These are phyloP conservation scores for Caenorhabditis wallacei DNA, from an alignment of 2,888 invertebrate genomes.

Conservation along the genomic window DNA sequence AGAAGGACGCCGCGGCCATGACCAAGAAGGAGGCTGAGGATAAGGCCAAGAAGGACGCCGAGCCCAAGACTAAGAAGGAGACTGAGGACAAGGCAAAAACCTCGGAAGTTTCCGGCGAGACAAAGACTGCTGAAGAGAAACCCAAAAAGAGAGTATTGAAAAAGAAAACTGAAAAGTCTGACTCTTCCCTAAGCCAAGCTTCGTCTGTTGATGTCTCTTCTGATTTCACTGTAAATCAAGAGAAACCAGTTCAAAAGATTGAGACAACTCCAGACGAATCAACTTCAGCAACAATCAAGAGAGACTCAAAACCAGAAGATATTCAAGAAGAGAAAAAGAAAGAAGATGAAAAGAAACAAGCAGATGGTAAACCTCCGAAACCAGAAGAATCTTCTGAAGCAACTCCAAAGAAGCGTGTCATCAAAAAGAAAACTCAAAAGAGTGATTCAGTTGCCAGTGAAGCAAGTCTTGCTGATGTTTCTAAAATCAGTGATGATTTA, in stretches of 20 bases:
- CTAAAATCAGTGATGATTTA: slow-evolving; percentile 44
- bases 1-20: slow-evolving; percentile 48
- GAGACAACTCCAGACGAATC: slow-evolving; percentile 21
- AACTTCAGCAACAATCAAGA: slow-evolving; percentile 53
- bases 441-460: slow-evolving; percentile 61
- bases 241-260: not conserved
- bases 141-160: slow-evolving; percentile 52
- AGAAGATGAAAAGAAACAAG: slow-evolving; percentile 40
- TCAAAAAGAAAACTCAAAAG: slow-evolving; percentile 63
- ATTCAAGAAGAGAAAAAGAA: slow-evolving; percentile 28
- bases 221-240: slow-evolving; percentile 10
- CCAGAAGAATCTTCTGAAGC: slow-evolving; percentile 54
- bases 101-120: slow-evolving; percentile 53
- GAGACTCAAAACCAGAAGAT: slow-evolving; percentile 3
- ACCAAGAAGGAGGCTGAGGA: slow-evolving; percentile 39
- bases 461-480: slow-evolving; percentile 58
- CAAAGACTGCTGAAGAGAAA: slow-evolving; percentile 24
- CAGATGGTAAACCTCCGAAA: slow-evolving; percentile 61
- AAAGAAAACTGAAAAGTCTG: slow-evolving; percentile 57
- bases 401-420: slow-evolving; percentile 53
- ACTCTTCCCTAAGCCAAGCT: slow-evolving; percentile 34
- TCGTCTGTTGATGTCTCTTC: slow-evolving; percentile 12
- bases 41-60: slow-evolving; percentile 44
- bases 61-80: slow-evolving; percentile 30
- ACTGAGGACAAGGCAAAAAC: slow-evolving; percentile 4